Percentiles rank a stretch among this genome's conserved stretches.
These are phyloP conservation scores for Falco berigora DNA, from an alignment of 2,797 vertebrate species.

Conservation along the genomic window DNA sequence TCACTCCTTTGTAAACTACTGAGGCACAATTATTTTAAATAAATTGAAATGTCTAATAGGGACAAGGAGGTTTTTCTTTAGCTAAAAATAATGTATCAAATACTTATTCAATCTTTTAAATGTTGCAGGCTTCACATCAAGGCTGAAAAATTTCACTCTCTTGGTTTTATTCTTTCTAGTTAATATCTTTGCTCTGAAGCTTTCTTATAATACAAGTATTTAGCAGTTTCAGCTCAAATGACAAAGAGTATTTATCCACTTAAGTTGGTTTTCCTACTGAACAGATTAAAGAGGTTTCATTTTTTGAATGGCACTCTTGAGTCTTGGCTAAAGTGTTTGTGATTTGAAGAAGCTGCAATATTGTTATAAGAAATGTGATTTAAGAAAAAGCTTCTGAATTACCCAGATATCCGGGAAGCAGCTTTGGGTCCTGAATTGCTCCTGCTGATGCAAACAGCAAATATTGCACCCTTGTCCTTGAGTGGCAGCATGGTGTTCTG, in stretches of 20 bases:
- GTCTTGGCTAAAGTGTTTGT: slow-evolving; percentile 2
- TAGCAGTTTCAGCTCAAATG: background rate
- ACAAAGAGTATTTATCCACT: slow-evolving; percentile 10
- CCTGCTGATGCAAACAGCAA: background rate
- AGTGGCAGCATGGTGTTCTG: background rate
- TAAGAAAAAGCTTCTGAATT: background rate
- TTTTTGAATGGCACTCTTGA: slow-evolving; percentile 9
- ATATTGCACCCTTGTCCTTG: background rate
- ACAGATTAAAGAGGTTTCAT: slow-evolving; percentile 25
- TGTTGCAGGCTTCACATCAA: background rate
- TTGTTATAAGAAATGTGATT: background rate
- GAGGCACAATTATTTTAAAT: slow-evolving; percentile 47
- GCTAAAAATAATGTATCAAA: background rate
- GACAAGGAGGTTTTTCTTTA: background rate
- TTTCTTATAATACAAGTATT: background rate
- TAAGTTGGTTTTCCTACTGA: slow-evolving; percentile 17
- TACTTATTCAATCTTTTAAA: background rate
- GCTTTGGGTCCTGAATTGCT: background rate
- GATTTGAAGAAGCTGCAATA: background rate
- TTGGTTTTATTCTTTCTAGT: background rate
- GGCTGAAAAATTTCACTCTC: background rate
- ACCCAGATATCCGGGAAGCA: background rate
- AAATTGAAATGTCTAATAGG: slow-evolving; percentile 28
- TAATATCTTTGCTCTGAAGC: background rate
- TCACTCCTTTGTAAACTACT: slow-evolving; percentile 31